Evolutionary conservation across 2,113 vertebrate species (phyloP).

Genomic region (Epinephelus cyanopodus): DNA sequence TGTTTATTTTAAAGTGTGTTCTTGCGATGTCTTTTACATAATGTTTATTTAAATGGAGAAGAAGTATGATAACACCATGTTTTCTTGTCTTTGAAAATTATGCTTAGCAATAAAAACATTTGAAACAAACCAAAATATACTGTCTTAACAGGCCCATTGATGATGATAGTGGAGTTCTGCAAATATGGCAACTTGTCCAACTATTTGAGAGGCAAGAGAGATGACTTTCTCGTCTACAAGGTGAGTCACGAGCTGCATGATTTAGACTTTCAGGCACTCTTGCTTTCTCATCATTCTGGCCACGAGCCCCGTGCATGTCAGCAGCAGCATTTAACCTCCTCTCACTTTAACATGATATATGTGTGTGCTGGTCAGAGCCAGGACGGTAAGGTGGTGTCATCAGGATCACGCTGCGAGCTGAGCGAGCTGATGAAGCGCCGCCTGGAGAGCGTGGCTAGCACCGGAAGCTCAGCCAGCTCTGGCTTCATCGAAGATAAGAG

Average conservation of each 20-base stretch:
- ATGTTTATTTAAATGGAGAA: too few relatives aligned
- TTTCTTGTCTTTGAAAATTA: too few relatives aligned
- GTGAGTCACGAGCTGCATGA: slow-evolving; percentile 71
- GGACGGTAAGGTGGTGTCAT: slow-evolving; percentile 86
- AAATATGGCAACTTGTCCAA: slow-evolving; percentile 96
- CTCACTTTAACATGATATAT: neutral
- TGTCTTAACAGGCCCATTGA: slow-evolving; percentile 87
- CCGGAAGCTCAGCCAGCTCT: slow-evolving; percentile 93
- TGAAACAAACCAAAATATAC: neutral
- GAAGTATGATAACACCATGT: too few relatives aligned
- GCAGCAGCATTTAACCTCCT: neutral
- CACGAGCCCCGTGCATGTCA: neutral
- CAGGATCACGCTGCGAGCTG: slow-evolving; percentile 87
- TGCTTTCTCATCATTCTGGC: neutral
- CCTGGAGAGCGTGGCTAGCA: slow-evolving; percentile 94
- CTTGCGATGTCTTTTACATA: too few relatives aligned
- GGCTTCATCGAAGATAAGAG: slow-evolving; percentile 97
- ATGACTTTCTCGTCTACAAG: slow-evolving; percentile 93
- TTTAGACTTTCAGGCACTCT: neutral
- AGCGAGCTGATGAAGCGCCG: slow-evolving; percentile 92
- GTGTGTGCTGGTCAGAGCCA: slow-evolving; percentile 80
- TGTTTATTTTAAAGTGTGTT: too few relatives aligned
- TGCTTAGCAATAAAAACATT: too few relatives aligned
- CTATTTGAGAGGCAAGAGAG: slow-evolving; percentile 91
- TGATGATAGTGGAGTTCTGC: slow-evolving; percentile 97